Percentiles rank a stretch among this genome's conserved stretches.
Evolutionary conservation across 1,140 invertebrate genomes (phyloP).

Genomic region (Zaprionus ornatus): DNA sequence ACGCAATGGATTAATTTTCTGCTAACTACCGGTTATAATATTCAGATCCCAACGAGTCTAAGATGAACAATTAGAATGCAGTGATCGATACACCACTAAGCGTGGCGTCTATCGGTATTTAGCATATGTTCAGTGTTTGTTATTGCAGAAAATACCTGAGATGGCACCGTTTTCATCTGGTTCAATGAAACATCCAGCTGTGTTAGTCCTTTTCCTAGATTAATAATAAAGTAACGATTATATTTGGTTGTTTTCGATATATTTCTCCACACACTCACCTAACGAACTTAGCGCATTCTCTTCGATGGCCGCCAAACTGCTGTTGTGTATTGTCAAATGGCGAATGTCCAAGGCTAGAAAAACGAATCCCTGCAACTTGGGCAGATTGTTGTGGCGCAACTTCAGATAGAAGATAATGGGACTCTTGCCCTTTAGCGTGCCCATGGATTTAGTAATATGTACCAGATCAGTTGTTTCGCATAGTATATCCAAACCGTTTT

Average conservation of each 20-base stretch:
- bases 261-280: constrained; percentile 85
- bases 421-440: constrained; percentile 89
- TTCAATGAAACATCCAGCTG: constrained; percentile 93
- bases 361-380: constrained; percentile 92
- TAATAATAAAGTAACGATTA: constrained; percentile 9
- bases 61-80: background rate
- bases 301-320: constrained; percentile 93
- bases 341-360: constrained; percentile 94
- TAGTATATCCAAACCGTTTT: constrained; percentile 92
- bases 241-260: background rate
- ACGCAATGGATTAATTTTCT: background rate
- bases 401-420: constrained; percentile 94
- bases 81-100: background rate
- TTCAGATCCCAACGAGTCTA: no score
- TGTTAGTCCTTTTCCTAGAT: constrained; percentile 90
- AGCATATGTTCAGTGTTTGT: background rate
- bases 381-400: constrained; percentile 91
- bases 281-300: constrained; percentile 93
- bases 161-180: constrained; percentile 90
- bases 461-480: constrained; percentile 92
- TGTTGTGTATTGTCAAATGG: constrained; percentile 94
- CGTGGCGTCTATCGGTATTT: background rate
- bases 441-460: constrained; percentile 90
- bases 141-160: constrained; percentile 77
- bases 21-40: background rate